Evolutionary conservation across 2,113 vertebrate species (phyloP).

Genomic region (Oncorhynchus mykiss): DNA sequence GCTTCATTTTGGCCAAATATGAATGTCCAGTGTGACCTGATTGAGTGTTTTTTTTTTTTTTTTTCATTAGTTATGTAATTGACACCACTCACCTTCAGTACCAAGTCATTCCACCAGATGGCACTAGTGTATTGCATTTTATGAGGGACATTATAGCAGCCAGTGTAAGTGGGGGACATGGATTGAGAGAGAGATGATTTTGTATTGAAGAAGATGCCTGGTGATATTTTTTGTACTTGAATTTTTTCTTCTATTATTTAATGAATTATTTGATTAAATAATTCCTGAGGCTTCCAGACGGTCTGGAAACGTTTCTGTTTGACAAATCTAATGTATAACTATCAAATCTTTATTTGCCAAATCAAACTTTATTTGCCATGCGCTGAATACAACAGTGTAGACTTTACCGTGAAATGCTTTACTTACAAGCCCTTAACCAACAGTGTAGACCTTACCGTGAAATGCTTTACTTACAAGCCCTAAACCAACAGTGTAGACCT

Average conservation of each 20-base stretch:
- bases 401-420: too few relatives aligned
- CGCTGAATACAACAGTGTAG: too few relatives aligned
- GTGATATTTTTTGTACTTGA: slow-evolving; percentile 16
- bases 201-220: slow-evolving; percentile 4
- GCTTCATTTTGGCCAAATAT: too few relatives aligned
- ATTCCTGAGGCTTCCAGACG: too few relatives aligned
- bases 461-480: too few relatives aligned
- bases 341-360: background rate
- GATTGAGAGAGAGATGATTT: slow-evolving; percentile 8
- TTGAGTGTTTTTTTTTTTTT: slow-evolving; percentile 15
- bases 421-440: too few relatives aligned
- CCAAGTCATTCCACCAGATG: slow-evolving; percentile 47
- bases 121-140: slow-evolving; percentile 35
- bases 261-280: too few relatives aligned
- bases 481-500: too few relatives aligned
- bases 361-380: too few relatives aligned
- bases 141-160: slow-evolving; percentile 4
- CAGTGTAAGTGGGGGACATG: too few relatives aligned
- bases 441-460: too few relatives aligned
- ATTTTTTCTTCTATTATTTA: too few relatives aligned
- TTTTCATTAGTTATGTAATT: slow-evolving; percentile 41
- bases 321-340: background rate
- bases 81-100: slow-evolving; percentile 53
- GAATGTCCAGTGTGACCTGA: background rate
- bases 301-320: background rate